Evolutionary conservation across 2,113 vertebrate species (phyloP), one percentile per base, ranked within the genome.

Genomic region (Oxygymnocypris stewartii): DNA sequence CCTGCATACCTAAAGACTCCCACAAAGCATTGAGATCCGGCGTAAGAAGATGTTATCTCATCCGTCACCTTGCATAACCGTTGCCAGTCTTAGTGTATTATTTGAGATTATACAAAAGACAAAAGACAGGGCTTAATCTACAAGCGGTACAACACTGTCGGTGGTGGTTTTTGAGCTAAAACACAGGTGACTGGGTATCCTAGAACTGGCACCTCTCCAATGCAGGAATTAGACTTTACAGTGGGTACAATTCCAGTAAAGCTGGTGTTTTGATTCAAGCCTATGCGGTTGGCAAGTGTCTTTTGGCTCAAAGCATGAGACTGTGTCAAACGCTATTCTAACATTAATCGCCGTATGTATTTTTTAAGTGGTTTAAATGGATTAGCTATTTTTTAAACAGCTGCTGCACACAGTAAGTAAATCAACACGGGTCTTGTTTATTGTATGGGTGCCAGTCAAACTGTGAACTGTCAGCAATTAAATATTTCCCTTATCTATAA

Each of bases 401-500:
- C 35, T 16, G 16, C 35, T 42, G 35, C 3, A 54, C 44, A 28
- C 18, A 31, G n/a, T 25, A 20, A 85, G 31, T 73, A 37, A 73
- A 73, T 42, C 28, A 49, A 44, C 40, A 8, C 84, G 63, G 51
- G 42, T 49, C 31, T 88, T 61, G 51, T 85, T 83, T 37, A 57
- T 79, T 85, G 85, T 73, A 49, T 31, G 14, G 6, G n/a, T 81
- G 71, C 85, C 77, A 89, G 28, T 7, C 23, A 9, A 82, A 76
- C 35, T 73, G 11, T 51, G 6, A 61, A 25, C 18, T 54, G 31
- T 18, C 42, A 37, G 42, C 44, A 87, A 44, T 85, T 9, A 23
- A 89, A 78, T 54, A 10, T 42, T 86, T 51, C 71, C 28, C 57
- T 4, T 40, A 80, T 40, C 13, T 25, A 42, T 59, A 49, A 12